Percentiles rank a stretch among this genome's conserved stretches.
Evolutionary conservation across 2,888 invertebrate species (phyloP).

Genomic region (Lasius platythorax): DNA sequence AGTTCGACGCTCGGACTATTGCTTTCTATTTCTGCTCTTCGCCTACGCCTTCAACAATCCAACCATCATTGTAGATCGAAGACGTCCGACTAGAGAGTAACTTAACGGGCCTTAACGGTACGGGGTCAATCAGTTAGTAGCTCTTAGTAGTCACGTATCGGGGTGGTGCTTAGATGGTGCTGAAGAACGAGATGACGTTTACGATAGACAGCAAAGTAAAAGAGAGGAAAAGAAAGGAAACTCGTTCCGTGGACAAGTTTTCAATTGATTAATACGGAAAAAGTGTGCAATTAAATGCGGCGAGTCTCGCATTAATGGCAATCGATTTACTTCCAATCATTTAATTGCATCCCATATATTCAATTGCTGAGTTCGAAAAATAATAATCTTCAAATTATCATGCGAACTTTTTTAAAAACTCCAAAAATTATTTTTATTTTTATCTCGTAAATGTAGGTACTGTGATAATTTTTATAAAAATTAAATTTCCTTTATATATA

Average conservation of each 20-base stretch:
- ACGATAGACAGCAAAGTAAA: conserved; percentile 49
- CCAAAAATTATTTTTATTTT: neutral
- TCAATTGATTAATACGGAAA: conserved; percentile 62
- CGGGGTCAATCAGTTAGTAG: conserved; percentile 73
- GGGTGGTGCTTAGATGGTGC: conserved; percentile 75
- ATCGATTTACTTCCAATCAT: conserved; percentile 74
- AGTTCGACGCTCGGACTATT: neutral
- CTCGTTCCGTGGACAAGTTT: conserved; percentile 62
- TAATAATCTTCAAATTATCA: conserved; percentile 8
- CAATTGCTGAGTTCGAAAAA: conserved; percentile 53
- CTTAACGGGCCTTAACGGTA: conserved; percentile 73
- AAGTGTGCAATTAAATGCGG: conserved; percentile 66
- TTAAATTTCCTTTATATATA: neutral
- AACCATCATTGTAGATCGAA: conserved; percentile 59
- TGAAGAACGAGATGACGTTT: conserved; percentile 68
- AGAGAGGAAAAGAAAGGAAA: conserved; percentile 19
- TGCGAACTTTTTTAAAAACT: neutral
- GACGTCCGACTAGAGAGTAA: conserved; percentile 62
- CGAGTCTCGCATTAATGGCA: conserved; percentile 72
- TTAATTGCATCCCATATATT: conserved; percentile 67
- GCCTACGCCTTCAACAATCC: conserved; percentile 41
- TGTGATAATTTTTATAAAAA: neutral
- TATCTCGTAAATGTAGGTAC: neutral
- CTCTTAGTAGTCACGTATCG: conserved; percentile 68
- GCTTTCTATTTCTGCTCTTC: conserved; percentile 44